Percentiles rank a stretch among this genome's conserved stretches.
Evolutionary conservation across 2,888 invertebrate species (phyloP).

Genomic region (Agrochola lychnidis): DNA sequence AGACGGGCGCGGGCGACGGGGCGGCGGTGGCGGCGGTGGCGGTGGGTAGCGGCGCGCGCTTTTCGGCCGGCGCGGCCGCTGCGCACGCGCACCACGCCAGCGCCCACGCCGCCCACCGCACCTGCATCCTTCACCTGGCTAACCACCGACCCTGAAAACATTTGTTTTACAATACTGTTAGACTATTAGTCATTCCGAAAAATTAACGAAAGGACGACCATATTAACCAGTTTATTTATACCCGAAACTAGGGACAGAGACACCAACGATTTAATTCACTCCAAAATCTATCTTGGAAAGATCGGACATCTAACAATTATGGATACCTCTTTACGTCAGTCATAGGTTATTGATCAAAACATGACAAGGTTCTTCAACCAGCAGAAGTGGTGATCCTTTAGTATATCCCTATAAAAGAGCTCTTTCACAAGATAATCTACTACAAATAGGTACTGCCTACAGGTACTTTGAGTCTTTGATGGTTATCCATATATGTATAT

Average conservation of each 20-base stretch:
- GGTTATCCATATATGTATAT: background rate
- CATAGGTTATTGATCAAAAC: background rate
- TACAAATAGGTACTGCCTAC: background rate
- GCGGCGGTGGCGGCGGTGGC: conserved; percentile 66
- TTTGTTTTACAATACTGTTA: background rate
- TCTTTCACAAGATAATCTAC: background rate
- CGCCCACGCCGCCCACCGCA: conserved; percentile 82
- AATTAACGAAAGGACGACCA: background rate
- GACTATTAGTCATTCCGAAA: background rate
- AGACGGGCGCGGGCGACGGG: conserved; percentile 65
- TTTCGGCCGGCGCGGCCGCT: conserved; percentile 82
- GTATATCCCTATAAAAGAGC: background rate
- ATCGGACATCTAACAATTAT: background rate
- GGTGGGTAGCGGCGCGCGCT: conserved; percentile 72
- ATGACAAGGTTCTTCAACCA: background rate
- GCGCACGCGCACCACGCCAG: conserved; percentile 87
- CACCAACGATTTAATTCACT: background rate
- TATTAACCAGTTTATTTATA: background rate
- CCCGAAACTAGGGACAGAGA: background rate
- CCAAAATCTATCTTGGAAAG: background rate
- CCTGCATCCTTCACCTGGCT: conserved; percentile 78
- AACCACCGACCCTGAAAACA: conserved; percentile 65
- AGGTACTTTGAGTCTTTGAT: background rate
- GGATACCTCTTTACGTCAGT: background rate
- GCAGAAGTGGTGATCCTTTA: background rate